phyloP scores from a whole-genome alignment of 1,140 invertebrate species.

The Drosophila truncata region DNA sequence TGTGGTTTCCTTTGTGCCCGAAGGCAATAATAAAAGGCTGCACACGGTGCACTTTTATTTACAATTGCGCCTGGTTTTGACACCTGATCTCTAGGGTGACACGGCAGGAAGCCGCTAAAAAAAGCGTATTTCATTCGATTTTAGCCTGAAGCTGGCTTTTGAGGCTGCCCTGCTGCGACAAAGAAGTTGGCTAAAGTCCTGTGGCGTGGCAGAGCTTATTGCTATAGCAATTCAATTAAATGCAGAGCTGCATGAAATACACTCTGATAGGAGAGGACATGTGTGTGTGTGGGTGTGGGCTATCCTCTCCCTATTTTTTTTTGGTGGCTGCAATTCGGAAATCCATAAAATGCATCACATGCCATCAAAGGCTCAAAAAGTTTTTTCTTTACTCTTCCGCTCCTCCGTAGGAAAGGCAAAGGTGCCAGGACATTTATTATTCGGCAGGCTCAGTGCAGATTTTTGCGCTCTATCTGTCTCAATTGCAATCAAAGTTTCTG shows the following conservation, averaged over 20 bases:
- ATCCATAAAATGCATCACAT: slow-evolving; percentile 78
- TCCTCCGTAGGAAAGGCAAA: slow-evolving; percentile 15
- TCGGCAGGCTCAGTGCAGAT: slow-evolving; percentile 49
- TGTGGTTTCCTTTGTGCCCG: slow-evolving; percentile 26
- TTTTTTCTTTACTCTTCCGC: slow-evolving; percentile 39
- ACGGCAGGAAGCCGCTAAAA: not conserved
- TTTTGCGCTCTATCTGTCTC: slow-evolving; percentile 63
- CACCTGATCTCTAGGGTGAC: slow-evolving; percentile 21
- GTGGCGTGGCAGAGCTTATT: slow-evolving; percentile 41
- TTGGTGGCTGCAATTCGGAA: slow-evolving; percentile 50
- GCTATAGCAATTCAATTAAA: slow-evolving; percentile 78
- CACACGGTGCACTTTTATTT: slow-evolving; percentile 36
- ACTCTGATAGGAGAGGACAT: slow-evolving; percentile 37
- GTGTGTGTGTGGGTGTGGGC: slow-evolving; percentile 7
- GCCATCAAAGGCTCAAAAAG: slow-evolving; percentile 74
- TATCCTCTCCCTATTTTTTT: slow-evolving; percentile 1
- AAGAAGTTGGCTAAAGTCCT: slow-evolving; percentile 36
- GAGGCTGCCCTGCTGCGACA: slow-evolving; percentile 11
- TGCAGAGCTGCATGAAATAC: slow-evolving; percentile 79
- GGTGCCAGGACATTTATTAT: slow-evolving; percentile 77
- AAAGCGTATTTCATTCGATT: slow-evolving; percentile 40
- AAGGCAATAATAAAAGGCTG: slow-evolving; percentile 54
- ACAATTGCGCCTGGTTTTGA: slow-evolving; percentile 38
- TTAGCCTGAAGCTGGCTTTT: slow-evolving; percentile 17
- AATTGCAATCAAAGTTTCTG: slow-evolving; percentile 78